Conservation (phyloP, 2,113 vertebrate genomes). For the Phylloscopus trochiloides region DNA sequence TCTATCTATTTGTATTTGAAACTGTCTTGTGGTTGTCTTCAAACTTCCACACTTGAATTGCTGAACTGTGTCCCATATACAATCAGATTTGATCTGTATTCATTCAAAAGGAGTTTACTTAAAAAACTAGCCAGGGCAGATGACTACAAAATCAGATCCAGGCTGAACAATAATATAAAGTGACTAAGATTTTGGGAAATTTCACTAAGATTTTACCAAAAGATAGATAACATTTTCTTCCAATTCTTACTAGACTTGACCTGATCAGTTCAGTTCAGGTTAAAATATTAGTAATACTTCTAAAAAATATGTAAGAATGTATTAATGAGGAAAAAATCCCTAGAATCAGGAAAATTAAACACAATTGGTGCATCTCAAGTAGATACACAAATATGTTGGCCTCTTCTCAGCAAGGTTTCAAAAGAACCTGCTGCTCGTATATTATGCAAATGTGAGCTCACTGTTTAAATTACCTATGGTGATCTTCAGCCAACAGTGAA, state of each 20-base stretch:
- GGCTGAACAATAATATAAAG: background rate
- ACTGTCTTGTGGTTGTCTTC: background rate
- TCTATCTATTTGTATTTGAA: background rate
- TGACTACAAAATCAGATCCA: background rate
- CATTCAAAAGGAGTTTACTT: background rate
- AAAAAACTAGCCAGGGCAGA: background rate
- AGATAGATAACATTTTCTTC: background rate
- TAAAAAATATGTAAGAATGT: background rate
- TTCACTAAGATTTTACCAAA: background rate
- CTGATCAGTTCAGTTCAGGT: background rate
- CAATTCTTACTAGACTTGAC: background rate
- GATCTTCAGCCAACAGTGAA: conserved; percentile 62
- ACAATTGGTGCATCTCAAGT: background rate
- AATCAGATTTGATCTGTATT: background rate
- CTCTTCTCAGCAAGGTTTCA: background rate
- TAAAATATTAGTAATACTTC: background rate
- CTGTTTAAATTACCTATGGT: conserved; percentile 63
- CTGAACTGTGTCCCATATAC: background rate
- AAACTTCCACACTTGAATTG: background rate
- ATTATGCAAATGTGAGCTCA: conserved; percentile 58
- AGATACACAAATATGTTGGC: background rate
- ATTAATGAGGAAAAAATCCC: background rate
- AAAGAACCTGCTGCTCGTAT: background rate
- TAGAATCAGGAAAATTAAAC: background rate
- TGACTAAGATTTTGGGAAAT: background rate